Evolutionary conservation across 2,797 vertebrate species (phyloP), one percentile per base, ranked within the genome.

Genomic region (Micropoecilia bifurca): DNA sequence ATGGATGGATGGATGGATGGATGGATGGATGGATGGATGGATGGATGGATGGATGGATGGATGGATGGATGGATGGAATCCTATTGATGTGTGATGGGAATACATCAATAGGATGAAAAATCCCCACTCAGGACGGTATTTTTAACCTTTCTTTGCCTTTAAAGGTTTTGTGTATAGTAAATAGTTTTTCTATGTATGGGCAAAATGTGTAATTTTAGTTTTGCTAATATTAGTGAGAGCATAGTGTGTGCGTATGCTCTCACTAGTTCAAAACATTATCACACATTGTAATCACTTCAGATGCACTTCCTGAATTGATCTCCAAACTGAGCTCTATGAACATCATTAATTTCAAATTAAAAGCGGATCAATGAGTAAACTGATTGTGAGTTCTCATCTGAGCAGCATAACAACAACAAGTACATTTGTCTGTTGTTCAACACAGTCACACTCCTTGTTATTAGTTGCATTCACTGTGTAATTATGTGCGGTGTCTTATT

Each of bases 331-430:
- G 12, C 68, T n/a, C 33, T 59, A 14, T 69, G 61, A 86, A 90
- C 71, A 74, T 86, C 84, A 89, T 91, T 89, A 91, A 81, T 73
- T 83, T 88, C 74, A 72, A 75, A 90, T 90, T 87, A 81, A 88
- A 83, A 79, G 71, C 69, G 77, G 3, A 77, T 53, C 80, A 76
- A 73, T 57, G 6, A 84, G 84, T 66, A 57, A 73, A 71, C n/a
- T 48, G n/a, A 79, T 22, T 16, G 33, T 3, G 8, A 1, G 10
- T n/a, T 20, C 50, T 77, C 55, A 5, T 82, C 81, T 85, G 50
- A 71, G 71, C 76, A 71, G 81, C 74, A 85, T 81, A 87, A 81
- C 83, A 71, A 81, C 83, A 71, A 53, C 55, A 47, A 84, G 77
- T 71, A 53, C 79, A 84, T 87, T 59, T 73, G 57, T 80, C 83